Evolutionary conservation across 2,888 invertebrate genomes (phyloP).

Genomic region (Cryptocephalus primarius): DNA sequence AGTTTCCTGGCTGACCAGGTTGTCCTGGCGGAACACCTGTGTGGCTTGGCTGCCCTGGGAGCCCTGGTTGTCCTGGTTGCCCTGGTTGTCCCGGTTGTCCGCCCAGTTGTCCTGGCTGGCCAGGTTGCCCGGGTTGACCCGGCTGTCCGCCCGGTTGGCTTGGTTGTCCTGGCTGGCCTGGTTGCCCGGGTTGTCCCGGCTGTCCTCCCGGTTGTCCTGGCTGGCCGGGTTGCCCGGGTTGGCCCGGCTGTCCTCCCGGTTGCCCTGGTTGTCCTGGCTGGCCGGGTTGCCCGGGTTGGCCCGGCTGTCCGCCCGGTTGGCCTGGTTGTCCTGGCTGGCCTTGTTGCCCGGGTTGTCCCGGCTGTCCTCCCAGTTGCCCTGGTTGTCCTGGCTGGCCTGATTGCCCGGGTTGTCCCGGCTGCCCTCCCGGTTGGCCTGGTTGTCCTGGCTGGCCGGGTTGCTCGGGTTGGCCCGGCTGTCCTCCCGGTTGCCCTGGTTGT

Average conservation of each 20-base stretch:
- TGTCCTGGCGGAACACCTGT: constrained; percentile 3
- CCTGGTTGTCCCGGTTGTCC: background rate
- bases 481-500: background rate
- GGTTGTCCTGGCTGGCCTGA: constrained; percentile 1
- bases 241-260: background rate
- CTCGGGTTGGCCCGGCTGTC: background rate
- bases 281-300: background rate
- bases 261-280: background rate
- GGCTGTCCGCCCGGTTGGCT: background rate
- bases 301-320: background rate
- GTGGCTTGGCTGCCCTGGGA: background rate
- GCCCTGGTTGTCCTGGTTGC: constrained; percentile 1
- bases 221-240: background rate
- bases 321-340: background rate
- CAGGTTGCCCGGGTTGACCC: background rate
- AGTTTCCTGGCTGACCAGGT: background rate
- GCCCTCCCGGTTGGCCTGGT: constrained; percentile 2
- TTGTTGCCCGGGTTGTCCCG: constrained; percentile 2
- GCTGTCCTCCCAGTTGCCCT: constrained; percentile 3
- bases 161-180: background rate
- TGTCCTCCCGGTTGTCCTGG: background rate
- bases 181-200: background rate
- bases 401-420: constrained; percentile 3
- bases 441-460: background rate
- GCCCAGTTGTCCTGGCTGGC: constrained; percentile 8